These are phyloP conservation scores for Epirrita christyi DNA, from an alignment of 2,888 invertebrate species.

Conservation along the genomic window DNA sequence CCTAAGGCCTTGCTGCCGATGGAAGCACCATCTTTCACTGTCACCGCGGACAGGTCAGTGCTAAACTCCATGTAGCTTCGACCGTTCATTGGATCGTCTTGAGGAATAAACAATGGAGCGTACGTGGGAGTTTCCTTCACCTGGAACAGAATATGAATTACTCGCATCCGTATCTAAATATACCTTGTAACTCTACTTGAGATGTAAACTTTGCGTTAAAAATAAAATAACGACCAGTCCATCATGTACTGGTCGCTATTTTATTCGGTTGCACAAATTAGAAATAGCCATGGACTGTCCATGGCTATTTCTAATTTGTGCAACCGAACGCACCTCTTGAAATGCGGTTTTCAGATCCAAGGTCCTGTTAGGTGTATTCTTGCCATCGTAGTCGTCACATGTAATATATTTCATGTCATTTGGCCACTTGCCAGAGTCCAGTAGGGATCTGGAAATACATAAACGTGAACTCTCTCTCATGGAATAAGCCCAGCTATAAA, in stretches of 20 bases:
- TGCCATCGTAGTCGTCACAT: constrained; percentile 92
- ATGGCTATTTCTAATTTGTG: constrained; percentile 4
- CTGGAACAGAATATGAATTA: constrained; percentile 56
- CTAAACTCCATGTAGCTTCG: constrained; percentile 90
- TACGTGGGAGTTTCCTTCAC: constrained; percentile 88
- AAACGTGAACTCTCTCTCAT: constrained; percentile 68
- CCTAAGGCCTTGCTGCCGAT: constrained; percentile 89
- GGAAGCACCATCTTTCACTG: constrained; percentile 89
- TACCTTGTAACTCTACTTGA: constrained; percentile 19
- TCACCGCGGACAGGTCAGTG: constrained; percentile 89
- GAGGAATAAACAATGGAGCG: constrained; percentile 87
- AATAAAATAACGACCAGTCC: background rate
- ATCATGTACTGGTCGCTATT: too few species aligned
- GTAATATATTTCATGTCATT: constrained; percentile 89
- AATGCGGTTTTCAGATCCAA: constrained; percentile 89
- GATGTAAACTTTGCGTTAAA: too few species aligned
- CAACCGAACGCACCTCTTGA: constrained; percentile 82
- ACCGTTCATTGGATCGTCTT: constrained; percentile 87
- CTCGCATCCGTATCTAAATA: constrained; percentile 18
- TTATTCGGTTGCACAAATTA: too few species aligned
- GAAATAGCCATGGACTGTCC: too few species aligned
- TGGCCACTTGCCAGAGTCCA: constrained; percentile 90
- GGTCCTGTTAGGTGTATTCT: constrained; percentile 89
- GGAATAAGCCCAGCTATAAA: constrained; percentile 74
- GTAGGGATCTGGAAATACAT: constrained; percentile 86